A percentile compares a stretch with the other conserved stretches of the same genome.
Conservation (phyloP, 2,888 invertebrate genomes). For the Hypolimnas misippus region DNA sequence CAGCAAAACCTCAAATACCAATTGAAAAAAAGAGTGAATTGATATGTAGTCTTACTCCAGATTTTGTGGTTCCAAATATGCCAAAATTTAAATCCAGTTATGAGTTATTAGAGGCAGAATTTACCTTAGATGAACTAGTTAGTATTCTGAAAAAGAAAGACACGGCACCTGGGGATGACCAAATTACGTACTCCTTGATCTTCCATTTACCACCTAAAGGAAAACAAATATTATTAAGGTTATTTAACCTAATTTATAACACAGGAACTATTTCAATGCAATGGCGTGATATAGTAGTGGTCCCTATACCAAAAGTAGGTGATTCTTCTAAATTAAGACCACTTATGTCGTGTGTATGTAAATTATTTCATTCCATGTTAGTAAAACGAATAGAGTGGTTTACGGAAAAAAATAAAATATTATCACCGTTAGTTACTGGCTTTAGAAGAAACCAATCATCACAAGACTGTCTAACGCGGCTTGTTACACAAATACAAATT, state of each 20-base stretch:
- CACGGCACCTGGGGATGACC: conserved; percentile 7
- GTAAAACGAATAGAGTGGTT: conserved; percentile 13
- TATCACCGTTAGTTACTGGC: conserved; percentile 12
- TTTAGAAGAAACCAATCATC: conserved; percentile 1
- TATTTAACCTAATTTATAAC: not conserved
- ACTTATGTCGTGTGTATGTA: conserved; percentile 12
- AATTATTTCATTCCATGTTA: conserved; percentile 23
- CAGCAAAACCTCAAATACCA: not conserved
- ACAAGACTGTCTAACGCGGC: not conserved
- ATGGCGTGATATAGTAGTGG: conserved; percentile 10
- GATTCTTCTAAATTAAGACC: conserved; percentile 7
- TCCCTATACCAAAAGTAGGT: conserved; percentile 5
- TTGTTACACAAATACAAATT: conserved; percentile 9
- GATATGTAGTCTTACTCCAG: not conserved
- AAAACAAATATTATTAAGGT: conserved; percentile 3
- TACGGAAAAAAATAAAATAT: conserved; percentile 7
- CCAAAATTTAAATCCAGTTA: not conserved
- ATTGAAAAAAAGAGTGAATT: not conserved
- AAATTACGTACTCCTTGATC: conserved; percentile 3
- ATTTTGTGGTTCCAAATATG: not conserved
- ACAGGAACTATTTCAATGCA: not conserved
- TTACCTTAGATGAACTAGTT: conserved; percentile 5
- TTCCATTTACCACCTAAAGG: not conserved
- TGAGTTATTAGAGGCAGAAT: not conserved
- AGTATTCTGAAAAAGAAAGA: conserved; percentile 11